phyloP scores from a whole-genome alignment of 2,797 vertebrate genomes.

The Selene dorsalis region DNA sequence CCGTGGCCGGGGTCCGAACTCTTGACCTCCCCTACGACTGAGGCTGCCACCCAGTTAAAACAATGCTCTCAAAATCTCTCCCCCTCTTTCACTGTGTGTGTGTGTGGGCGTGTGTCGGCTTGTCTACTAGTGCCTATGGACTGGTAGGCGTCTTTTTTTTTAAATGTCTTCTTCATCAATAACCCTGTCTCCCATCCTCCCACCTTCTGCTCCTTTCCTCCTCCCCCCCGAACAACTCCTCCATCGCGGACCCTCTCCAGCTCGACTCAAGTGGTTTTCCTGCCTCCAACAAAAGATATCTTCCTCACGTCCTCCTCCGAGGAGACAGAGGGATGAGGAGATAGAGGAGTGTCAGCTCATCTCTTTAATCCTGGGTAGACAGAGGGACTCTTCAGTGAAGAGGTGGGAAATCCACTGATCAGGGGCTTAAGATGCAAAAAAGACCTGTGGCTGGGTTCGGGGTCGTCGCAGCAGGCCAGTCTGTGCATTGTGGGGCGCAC shows the following conservation, averaged over 20 bases:
- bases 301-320: conserved; percentile 63
- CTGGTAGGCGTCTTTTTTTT: conserved; percentile 45
- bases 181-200: conserved; percentile 57
- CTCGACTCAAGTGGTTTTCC: conserved; percentile 65
- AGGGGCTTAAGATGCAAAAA: conserved; percentile 78
- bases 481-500: conserved; percentile 47
- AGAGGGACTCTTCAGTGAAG: conserved; percentile 80
- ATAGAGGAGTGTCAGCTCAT: conserved; percentile 75
- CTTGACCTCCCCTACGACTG: conserved; percentile 77
- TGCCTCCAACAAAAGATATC: conserved; percentile 74
- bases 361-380: conserved; percentile 76
- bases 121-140: conserved; percentile 19
- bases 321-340: conserved; percentile 69
- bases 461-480: conserved; percentile 72
- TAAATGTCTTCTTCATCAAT: conserved; percentile 63
- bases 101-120: conserved; percentile 15
- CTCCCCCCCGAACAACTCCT: conserved; percentile 35
- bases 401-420: conserved; percentile 81
- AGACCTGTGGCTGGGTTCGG: conserved; percentile 62
- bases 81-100: conserved; percentile 34
- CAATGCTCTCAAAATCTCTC: conserved; percentile 69
- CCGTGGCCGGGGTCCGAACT: conserved; percentile 78
- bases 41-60: conserved; percentile 73
- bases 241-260: conserved; percentile 52
- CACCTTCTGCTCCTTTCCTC: conserved; percentile 53